phyloP scores from a whole-genome alignment of 2,797 vertebrate genomes.

The Oryzias sinensis region DNA sequence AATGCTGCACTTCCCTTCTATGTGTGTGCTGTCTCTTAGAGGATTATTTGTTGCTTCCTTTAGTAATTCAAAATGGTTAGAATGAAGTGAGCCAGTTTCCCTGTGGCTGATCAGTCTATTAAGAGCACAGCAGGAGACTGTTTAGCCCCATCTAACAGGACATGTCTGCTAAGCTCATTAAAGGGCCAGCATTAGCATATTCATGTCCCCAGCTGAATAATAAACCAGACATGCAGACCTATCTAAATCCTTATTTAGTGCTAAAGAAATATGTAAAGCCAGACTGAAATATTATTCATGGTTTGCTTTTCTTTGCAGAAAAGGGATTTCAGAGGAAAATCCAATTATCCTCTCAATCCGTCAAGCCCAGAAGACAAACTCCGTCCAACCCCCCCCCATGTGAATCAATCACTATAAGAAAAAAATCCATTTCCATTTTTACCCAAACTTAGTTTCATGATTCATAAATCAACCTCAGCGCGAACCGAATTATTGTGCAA shows the following conservation, averaged over 20 bases:
- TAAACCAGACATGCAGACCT: constrained; percentile 37
- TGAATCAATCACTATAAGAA: too few relatives aligned
- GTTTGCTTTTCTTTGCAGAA: constrained; percentile 9
- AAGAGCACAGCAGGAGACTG: constrained; percentile 60
- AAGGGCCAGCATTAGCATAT: constrained; percentile 53
- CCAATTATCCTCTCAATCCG: background rate
- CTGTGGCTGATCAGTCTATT: constrained; percentile 68
- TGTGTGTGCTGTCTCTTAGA: constrained; percentile 1
- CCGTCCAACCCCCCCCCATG: background rate
- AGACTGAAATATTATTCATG: constrained; percentile 23
- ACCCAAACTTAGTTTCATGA: too few relatives aligned
- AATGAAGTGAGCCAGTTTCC: constrained; percentile 52
- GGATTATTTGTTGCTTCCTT: constrained; percentile 58
- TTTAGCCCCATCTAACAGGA: constrained; percentile 40
- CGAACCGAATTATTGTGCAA: too few relatives aligned
- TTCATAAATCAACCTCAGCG: too few relatives aligned
- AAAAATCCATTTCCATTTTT: too few relatives aligned
- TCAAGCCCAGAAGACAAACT: background rate
- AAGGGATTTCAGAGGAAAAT: constrained; percentile 7
- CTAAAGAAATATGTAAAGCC: constrained; percentile 25
- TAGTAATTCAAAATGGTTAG: constrained; percentile 44
- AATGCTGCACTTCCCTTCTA: background rate
- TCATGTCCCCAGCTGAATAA: constrained; percentile 51
- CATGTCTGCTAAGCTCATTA: constrained; percentile 55
- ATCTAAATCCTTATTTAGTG: constrained; percentile 1